Base-by-base conservation (phyloP, 2,797 vertebrate genomes). In the Acanthopagrus latus region DNA sequence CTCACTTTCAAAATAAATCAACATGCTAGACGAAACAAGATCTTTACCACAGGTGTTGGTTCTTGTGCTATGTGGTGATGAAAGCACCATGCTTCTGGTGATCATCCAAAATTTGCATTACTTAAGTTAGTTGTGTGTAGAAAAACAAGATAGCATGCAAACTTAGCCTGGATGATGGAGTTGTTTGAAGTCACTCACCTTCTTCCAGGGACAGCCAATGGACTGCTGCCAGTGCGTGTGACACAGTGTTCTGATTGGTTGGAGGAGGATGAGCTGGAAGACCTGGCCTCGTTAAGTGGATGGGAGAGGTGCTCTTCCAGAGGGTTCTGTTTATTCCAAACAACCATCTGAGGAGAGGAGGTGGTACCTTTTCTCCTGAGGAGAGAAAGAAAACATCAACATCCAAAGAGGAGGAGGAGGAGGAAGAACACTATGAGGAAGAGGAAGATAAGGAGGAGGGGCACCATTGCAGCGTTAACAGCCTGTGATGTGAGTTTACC, bases 231-330 rank as follows among this genome's bases (percentile, higher is more conserved):
- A 11, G 95, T 92, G 74, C 96, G 96, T 18, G 95, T 93, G 88
- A 94, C 92, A 67, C 90, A 94, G 1, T 93, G 92, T 75, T 99
- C 98, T 29, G 97, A 99, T 73, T 99, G 97, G 91, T 97, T 97
- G 60, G 97, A 99, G 57, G 97, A 98, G 1, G 97, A 99, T 43
- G 97, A 99, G 87, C 97, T 98, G 80, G 97, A 99, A 72, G 97
- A 97, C 87, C 93, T 96, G 59, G 95, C 95, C 81, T 99, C 98
- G 0, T 68, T 72, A 66, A 94, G 70, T 1, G 94, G 88, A 72
- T 96, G 94, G 71, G 91, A 89, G 56, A 95, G 74, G 71, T 93
- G 94, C 54, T 99, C 98, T 18, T 99, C 97, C 21, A 85, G 54
- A 52, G 90, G 94, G 80, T 91, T 93, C 0, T 93, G 86, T 76